Evolutionary conservation across 2,797 vertebrate genomes (phyloP).

Genomic region (Squalus acanthias): DNA sequence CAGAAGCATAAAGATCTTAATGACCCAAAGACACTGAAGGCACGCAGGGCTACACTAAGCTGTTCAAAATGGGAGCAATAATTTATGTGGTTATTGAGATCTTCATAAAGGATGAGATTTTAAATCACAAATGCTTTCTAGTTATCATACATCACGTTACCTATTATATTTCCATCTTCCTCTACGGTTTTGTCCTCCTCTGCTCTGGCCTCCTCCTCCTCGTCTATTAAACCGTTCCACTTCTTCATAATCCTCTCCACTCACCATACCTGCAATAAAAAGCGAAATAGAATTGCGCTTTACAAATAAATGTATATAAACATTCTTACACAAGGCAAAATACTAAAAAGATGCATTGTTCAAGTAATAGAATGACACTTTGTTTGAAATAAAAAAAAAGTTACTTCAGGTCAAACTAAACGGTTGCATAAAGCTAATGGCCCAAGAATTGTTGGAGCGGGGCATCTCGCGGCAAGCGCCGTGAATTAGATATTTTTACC

Average conservation of each 20-base stretch:
- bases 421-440: not conserved
- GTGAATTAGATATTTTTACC: not conserved
- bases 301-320: not conserved
- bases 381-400: not conserved
- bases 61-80: not conserved
- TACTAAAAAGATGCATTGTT: not conserved
- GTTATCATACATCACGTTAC: conserved; percentile 52
- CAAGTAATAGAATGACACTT: too few relatives aligned
- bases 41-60: not conserved
- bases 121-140: not conserved
- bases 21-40: not conserved
- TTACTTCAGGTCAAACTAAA: not conserved
- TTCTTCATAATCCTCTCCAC: conserved; percentile 85
- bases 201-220: conserved; percentile 56
- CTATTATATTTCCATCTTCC: conserved; percentile 92
- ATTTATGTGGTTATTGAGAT: not conserved
- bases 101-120: not conserved
- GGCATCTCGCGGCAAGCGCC: not conserved
- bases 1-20: not conserved
- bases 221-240: conserved; percentile 67
- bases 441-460: not conserved
- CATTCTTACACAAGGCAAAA: not conserved
- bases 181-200: conserved; percentile 66
- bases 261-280: conserved; percentile 59
- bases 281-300: not conserved